These are phyloP conservation scores for Trissolcus basalis DNA, from an alignment of 1,140 invertebrate species.

Conservation along the genomic window DNA sequence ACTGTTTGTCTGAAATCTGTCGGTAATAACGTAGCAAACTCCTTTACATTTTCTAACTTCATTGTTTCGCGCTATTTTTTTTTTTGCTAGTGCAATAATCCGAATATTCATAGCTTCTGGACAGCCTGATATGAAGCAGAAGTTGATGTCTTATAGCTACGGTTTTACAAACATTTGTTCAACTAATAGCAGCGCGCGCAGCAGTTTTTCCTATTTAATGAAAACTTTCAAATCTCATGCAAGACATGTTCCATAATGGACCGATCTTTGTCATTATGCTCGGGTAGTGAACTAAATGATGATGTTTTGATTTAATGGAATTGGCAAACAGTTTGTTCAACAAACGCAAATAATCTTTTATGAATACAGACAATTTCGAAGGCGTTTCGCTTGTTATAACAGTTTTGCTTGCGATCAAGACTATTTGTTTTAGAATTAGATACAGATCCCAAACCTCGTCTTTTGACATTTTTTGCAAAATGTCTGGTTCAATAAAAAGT, in stretches of 20 bases:
- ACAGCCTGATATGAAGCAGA: constrained; percentile 1
- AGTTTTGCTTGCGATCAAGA: constrained; percentile 11
- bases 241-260: constrained; percentile 20
- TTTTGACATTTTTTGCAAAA: neutral
- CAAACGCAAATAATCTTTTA: constrained; percentile 15
- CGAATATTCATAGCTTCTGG: neutral
- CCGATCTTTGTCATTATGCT: constrained; percentile 17
- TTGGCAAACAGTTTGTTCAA: constrained; percentile 13
- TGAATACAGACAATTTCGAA: constrained; percentile 3
- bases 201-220: constrained; percentile 11
- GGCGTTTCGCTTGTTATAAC: constrained; percentile 2
- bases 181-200: constrained; percentile 8
- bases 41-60: neutral
- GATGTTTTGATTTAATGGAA: constrained; percentile 20
- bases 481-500: neutral
- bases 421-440: constrained; percentile 18
- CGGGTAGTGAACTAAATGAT: constrained; percentile 10
- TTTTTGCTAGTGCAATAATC: neutral
- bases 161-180: constrained; percentile 15
- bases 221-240: constrained; percentile 18
- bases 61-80: neutral
- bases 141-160: constrained; percentile 11
- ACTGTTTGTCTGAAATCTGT: neutral
- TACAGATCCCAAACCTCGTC: constrained; percentile 21
- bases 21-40: constrained; percentile 5